These are phyloP conservation scores for Dendrolimus pini DNA, from an alignment of 2,888 invertebrate species.

Conservation along the genomic window DNA sequence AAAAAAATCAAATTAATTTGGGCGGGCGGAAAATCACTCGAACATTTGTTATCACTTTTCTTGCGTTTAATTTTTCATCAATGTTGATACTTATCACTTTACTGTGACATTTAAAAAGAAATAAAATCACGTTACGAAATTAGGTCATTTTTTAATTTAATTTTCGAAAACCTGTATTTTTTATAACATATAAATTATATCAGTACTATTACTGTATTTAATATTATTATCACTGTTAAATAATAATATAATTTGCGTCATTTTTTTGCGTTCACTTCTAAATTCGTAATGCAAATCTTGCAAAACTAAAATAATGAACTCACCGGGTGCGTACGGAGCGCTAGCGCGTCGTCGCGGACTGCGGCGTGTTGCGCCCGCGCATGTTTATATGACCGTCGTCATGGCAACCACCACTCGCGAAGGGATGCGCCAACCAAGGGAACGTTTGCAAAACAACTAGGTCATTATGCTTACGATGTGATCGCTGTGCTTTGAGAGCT, in stretches of 20 bases:
- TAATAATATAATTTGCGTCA: neutral
- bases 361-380: conserved; percentile 30
- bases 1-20: no score
- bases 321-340: conserved; percentile 65
- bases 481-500: no score
- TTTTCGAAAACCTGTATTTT: no score
- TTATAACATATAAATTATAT: neutral
- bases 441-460: conserved; percentile 11
- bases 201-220: conserved; percentile 11
- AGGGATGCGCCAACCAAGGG: conserved; percentile 33
- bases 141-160: no score
- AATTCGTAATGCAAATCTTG: no score
- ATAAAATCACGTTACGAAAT: no score
- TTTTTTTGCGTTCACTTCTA: conserved; percentile 4
- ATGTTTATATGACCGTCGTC: conserved; percentile 48
- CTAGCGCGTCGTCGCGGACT: conserved; percentile 55
- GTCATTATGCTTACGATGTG: neutral
- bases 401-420: conserved; percentile 42
- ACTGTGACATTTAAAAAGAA: no score
- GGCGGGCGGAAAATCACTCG: no score
- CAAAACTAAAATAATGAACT: conserved; percentile 25
- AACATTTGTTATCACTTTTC: no score
- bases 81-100: no score
- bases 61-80: no score
- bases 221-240: neutral